Base-by-base conservation (phyloP, 2,888 invertebrate genomes). In the Drosophila diplacantha region DNA sequence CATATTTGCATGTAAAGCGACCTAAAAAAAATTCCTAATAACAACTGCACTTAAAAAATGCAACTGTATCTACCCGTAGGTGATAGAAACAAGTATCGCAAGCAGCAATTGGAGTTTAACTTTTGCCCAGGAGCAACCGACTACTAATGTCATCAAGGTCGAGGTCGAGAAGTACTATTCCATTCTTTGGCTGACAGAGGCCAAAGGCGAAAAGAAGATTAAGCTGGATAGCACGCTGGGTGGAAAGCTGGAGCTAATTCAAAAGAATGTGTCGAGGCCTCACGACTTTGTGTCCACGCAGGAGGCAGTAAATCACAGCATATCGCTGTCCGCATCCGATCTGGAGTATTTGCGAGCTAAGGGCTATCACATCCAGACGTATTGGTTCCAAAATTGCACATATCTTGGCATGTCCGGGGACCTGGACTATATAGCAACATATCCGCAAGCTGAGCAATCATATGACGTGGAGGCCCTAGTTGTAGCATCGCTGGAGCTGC, bases 361-460 rank as follows among this genome's bases (percentile, higher is more conserved):
- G 56, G 90, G 92, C 3, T 91, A 91, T 5, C 88, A 85, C 60
- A 88, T 93, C 14, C 86, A 90, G 26, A 93, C 93, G 0, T 93
- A 92, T 85, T 95, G 95, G 95, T 95, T 94, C 81, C 90, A 94
- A 64, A 93, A 95, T 86, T 95, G 95, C 82, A 88, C 90, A 52
- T 93, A 92, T 79, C 90, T 92, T 52, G 94, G 93, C 35, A 89
- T 91, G 67, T 91, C 92, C 0, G 88, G 89, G 53, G 91, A 92
- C 78, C 91, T 92, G 41, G 88, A 89, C 11, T 91, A 93, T 68
- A 87, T 89, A 51, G 91, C 91, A 75, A 92, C 92, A 64, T 95
- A 94, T 83, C 89, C 90, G 0, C 89, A 90, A 75, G 89, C 91
- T 5, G 91, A 92, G 85, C 85, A 88, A 58, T 88, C 89, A 34